phyloP scores from a whole-genome alignment of 2,797 vertebrate species.

The Darevskia nairensis region DNA sequence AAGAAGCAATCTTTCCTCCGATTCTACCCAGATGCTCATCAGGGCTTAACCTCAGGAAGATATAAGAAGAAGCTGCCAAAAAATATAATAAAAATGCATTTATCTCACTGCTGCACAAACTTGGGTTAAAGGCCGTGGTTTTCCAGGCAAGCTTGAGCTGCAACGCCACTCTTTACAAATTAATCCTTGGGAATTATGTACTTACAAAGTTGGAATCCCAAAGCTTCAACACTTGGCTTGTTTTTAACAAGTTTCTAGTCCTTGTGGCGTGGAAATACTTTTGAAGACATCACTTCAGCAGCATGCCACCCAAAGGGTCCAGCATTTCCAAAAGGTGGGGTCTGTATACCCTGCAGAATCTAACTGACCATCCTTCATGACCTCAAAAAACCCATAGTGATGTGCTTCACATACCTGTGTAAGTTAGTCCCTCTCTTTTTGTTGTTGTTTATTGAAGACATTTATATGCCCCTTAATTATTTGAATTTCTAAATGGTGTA shows the following conservation, averaged over 20 bases:
- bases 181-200: not conserved
- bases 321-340: not conserved
- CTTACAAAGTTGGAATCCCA: not conserved
- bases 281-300: not conserved
- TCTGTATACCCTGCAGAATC: not conserved
- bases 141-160: not conserved
- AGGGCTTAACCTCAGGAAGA: not conserved
- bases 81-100: not conserved
- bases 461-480: not conserved
- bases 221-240: not conserved
- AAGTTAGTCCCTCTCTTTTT: not conserved
- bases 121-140: not conserved
- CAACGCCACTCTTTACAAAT: too few species aligned
- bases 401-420: not conserved
- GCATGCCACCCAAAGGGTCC: too few species aligned
- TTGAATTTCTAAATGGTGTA: too few species aligned
- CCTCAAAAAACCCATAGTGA: not conserved
- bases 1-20: not conserved
- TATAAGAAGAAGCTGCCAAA: not conserved
- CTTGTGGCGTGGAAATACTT: not conserved
- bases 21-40: not conserved
- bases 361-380: not conserved
- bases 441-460: not conserved
- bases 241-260: not conserved
- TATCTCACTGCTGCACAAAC: too few species aligned